Evolutionary conservation across 2,113 vertebrate species (phyloP).

Genomic region (Tragelaphus scriptus): DNA sequence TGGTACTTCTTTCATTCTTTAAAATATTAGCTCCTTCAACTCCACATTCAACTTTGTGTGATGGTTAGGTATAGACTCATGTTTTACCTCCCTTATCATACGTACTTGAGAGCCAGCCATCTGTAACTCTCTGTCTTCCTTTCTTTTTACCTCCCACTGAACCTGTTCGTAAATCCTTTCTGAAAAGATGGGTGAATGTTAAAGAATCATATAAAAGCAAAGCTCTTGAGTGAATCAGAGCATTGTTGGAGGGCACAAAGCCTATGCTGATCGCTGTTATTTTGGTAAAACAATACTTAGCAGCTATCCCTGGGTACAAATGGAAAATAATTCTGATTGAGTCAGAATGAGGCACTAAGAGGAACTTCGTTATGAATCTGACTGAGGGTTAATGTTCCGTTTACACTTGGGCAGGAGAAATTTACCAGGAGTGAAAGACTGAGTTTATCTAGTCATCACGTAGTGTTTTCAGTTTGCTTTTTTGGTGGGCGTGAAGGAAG

Average conservation of each 20-base stretch:
- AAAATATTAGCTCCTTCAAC: not conserved
- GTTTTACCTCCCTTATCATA: not conserved
- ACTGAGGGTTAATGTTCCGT: not conserved
- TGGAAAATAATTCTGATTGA: not conserved
- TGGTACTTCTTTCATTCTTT: not conserved
- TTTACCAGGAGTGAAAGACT: not conserved
- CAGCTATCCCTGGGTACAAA: not conserved
- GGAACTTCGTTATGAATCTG: not conserved
- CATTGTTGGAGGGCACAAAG: not conserved
- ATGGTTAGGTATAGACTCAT: not conserved
- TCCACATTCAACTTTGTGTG: not conserved
- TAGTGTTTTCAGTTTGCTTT: not conserved
- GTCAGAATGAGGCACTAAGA: not conserved
- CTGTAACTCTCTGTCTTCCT: not conserved
- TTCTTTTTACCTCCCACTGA: not conserved
- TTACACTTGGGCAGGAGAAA: not conserved
- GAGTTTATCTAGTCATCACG: not conserved
- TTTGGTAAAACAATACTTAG: slow-evolving; percentile 9
- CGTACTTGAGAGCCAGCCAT: not conserved
- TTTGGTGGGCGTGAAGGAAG: not conserved
- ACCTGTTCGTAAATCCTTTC: not conserved
- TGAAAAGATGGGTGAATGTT: not conserved
- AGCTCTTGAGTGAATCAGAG: not conserved
- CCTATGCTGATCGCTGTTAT: not conserved
- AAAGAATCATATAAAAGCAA: not conserved